These are phyloP conservation scores for Bombus fervidus DNA, from an alignment of 1,140 invertebrate species.

Conservation along the genomic window DNA sequence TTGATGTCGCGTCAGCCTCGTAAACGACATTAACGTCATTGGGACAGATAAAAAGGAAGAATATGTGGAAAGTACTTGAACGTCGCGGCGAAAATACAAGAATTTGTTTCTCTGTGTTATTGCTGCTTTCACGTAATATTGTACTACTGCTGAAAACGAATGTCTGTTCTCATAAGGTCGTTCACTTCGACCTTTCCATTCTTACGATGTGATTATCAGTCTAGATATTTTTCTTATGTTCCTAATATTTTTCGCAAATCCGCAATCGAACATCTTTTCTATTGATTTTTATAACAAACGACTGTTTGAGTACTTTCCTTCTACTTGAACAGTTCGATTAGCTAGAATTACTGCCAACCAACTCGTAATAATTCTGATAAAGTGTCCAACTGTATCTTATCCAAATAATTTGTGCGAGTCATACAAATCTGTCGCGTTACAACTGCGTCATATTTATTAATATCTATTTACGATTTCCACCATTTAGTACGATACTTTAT, in stretches of 20 bases:
- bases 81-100: not conserved
- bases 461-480: not conserved
- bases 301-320: not conserved
- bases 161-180: constrained; percentile 32
- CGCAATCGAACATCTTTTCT: not conserved
- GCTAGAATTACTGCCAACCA: not conserved
- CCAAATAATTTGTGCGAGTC: not conserved
- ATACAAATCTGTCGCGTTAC: not conserved
- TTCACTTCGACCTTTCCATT: constrained; percentile 29
- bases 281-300: not conserved
- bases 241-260: not conserved
- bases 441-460: not conserved
- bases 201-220: not conserved
- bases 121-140: constrained; percentile 21
- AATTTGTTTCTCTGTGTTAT: constrained; percentile 10
- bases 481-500: too few relatives aligned
- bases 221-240: not conserved
- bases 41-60: not conserved
- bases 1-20: not conserved
- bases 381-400: not conserved
- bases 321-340: not conserved
- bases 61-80: constrained; percentile 14
- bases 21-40: not conserved
- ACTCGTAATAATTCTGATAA: not conserved
- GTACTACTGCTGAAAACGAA: constrained; percentile 28